Evolutionary conservation across 37 sponge, comb jelly and placozoan species (phyloP).

Genomic region (Ephydatia muelleri): DNA sequence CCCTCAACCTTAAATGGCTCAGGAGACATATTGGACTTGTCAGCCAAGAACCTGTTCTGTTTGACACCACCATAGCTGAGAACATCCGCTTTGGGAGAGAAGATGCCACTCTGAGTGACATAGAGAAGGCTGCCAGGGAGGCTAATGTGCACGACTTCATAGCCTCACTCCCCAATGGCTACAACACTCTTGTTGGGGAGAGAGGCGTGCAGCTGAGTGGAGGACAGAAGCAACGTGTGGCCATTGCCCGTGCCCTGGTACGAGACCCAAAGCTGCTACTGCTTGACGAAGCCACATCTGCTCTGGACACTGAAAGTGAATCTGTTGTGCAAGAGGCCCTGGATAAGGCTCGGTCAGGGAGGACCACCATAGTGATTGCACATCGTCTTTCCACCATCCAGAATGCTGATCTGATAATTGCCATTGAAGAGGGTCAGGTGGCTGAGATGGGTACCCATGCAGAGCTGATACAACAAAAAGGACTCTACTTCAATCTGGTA

Average conservation of each 20-base stretch:
- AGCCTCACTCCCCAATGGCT: constrained; percentile 72
- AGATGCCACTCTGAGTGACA: constrained; percentile 69
- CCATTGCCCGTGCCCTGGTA: constrained; percentile 91
- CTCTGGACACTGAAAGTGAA: constrained; percentile 92
- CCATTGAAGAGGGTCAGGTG: constrained; percentile 64
- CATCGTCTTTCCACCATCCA: constrained; percentile 91
- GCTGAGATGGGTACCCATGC: constrained; percentile 80
- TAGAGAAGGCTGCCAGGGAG: constrained; percentile 76
- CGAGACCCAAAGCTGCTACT: constrained; percentile 82
- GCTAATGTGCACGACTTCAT: constrained; percentile 92
- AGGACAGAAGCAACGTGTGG: constrained; percentile 94
- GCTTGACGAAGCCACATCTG: constrained; percentile 94
- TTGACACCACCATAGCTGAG: constrained; percentile 93
- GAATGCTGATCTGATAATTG: constrained; percentile 70
- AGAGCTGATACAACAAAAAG: constrained; percentile 73
- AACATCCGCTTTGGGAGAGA: constrained; percentile 86
- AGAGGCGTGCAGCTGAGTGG: constrained; percentile 83
- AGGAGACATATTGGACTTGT: constrained; percentile 83
- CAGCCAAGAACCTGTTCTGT: constrained; percentile 85
- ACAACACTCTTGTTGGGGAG: constrained; percentile 82
- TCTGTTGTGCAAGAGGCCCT: constrained; percentile 85
- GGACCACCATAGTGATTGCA: constrained; percentile 91
- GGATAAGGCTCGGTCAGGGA: constrained; percentile 82
- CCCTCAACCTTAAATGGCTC: constrained; percentile 81
- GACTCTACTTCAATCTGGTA: constrained; percentile 91